phyloP scores from a whole-genome alignment of 2,888 invertebrate genomes.

The Beris chalybata region DNA sequence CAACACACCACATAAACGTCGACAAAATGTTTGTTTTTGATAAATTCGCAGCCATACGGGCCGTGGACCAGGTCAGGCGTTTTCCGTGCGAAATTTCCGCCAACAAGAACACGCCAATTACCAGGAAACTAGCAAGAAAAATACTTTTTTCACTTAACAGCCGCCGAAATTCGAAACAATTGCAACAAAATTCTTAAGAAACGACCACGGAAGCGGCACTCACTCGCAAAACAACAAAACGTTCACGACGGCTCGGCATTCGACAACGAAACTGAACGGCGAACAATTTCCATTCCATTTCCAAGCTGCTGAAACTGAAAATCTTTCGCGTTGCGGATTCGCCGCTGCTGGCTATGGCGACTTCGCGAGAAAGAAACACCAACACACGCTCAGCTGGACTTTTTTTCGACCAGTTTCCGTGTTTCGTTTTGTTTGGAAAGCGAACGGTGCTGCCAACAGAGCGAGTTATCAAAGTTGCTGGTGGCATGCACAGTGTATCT shows the following conservation, averaged over 20 bases:
- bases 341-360: slow-evolving; percentile 4
- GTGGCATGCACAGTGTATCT: neutral
- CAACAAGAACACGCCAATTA: neutral
- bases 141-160: too few species aligned
- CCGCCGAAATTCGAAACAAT: too few species aligned
- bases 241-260: too few species aligned
- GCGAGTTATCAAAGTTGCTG: neutral
- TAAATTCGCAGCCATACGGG: neutral
- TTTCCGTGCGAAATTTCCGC: neutral
- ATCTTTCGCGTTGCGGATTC: too few species aligned
- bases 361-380: slow-evolving; percentile 13
- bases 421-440: slow-evolving; percentile 22
- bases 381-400: slow-evolving; percentile 22
- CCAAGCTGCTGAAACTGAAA: too few species aligned
- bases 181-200: too few species aligned
- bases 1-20: slow-evolving; percentile 16
- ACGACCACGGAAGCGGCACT: too few species aligned
- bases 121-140: too few species aligned
- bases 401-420: neutral
- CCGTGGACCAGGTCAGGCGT: neutral
- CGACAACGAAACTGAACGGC: too few species aligned
- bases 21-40: slow-evolving; percentile 6
- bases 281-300: too few species aligned
- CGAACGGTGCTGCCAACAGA: slow-evolving; percentile 10
- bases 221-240: too few species aligned